A percentile compares a stretch with the other conserved stretches of the same genome.
Conservation (phyloP, 2,797 vertebrate genomes). For the Rhincodon typus region DNA sequence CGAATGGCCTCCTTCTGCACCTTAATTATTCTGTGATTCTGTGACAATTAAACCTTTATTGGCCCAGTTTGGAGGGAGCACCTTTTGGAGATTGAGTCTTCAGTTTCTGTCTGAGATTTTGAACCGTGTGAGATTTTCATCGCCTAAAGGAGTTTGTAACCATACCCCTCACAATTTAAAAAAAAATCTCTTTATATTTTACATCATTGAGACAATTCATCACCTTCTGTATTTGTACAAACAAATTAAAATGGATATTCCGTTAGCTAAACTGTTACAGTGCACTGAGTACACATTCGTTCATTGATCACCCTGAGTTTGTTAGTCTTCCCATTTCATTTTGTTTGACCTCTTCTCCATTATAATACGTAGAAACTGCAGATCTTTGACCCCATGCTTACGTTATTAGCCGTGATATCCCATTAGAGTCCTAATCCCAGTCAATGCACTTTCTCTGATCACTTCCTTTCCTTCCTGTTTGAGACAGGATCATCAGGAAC, state of each 20-base stretch:
- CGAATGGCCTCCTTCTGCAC: too few species aligned
- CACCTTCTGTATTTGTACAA: not conserved
- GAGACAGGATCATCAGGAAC: not conserved
- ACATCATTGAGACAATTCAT: not conserved
- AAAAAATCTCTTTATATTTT: not conserved
- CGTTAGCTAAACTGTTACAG: not conserved
- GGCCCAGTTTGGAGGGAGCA: not conserved
- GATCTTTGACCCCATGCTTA: too few species aligned
- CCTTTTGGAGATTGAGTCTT: not conserved
- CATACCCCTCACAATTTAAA: not conserved
- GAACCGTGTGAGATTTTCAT: too few species aligned
- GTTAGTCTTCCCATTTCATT: not conserved
- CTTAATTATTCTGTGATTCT: too few species aligned
- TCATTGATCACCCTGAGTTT: not conserved
- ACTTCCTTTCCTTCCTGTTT: not conserved
- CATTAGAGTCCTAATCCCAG: not conserved
- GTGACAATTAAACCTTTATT: not conserved
- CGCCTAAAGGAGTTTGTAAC: not conserved
- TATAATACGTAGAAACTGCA: not conserved
- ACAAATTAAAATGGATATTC: not conserved
- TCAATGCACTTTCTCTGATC: not conserved
- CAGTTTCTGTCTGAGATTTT: too few species aligned
- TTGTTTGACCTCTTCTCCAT: not conserved
- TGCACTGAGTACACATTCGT: not conserved
- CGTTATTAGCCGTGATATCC: not conserved